Conservation (phyloP, 2,113 vertebrate species). For the Raphicerus campestris region DNA sequence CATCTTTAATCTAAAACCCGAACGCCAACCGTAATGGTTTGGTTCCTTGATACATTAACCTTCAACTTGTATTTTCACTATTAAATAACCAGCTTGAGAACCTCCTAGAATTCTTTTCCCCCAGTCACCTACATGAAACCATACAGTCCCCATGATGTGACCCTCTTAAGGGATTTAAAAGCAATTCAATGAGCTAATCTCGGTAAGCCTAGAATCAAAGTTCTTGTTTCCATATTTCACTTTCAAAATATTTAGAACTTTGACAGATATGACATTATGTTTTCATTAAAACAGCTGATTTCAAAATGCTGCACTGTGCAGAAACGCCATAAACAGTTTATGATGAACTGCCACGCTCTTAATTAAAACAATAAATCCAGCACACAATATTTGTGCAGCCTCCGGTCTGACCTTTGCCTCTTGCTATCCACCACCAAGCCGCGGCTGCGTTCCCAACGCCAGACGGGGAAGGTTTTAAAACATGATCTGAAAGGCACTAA, state of each 20-base stretch:
- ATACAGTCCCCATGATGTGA: slow-evolving; percentile 74
- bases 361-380: slow-evolving; percentile 97
- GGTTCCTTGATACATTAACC: slow-evolving; percentile 75
- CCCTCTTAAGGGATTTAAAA: slow-evolving; percentile 84
- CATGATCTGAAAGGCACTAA: slow-evolving; percentile 87
- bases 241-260: slow-evolving; percentile 92
- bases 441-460: slow-evolving; percentile 81
- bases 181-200: slow-evolving; percentile 85
- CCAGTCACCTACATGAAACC: slow-evolving; percentile 61
- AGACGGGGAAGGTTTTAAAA: slow-evolving; percentile 86
- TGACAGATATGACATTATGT: slow-evolving; percentile 90
- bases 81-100: slow-evolving; percentile 74
- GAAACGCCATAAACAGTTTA: slow-evolving; percentile 93
- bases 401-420: slow-evolving; percentile 90
- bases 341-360: slow-evolving; percentile 92
- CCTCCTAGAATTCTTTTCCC: slow-evolving; percentile 51
- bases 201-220: slow-evolving; percentile 87
- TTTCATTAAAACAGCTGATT: slow-evolving; percentile 92
- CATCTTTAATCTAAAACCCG: slow-evolving; percentile 72
- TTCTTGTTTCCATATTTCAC: slow-evolving; percentile 88
- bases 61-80: slow-evolving; percentile 72
- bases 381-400: slow-evolving; percentile 87
- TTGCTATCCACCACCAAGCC: slow-evolving; percentile 85
- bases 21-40: slow-evolving; percentile 59
- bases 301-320: slow-evolving; percentile 88